Evolutionary conservation across 2,797 vertebrate genomes (phyloP), one percentile per base, ranked within the genome.

Genomic region (Echeneis naucrates): DNA sequence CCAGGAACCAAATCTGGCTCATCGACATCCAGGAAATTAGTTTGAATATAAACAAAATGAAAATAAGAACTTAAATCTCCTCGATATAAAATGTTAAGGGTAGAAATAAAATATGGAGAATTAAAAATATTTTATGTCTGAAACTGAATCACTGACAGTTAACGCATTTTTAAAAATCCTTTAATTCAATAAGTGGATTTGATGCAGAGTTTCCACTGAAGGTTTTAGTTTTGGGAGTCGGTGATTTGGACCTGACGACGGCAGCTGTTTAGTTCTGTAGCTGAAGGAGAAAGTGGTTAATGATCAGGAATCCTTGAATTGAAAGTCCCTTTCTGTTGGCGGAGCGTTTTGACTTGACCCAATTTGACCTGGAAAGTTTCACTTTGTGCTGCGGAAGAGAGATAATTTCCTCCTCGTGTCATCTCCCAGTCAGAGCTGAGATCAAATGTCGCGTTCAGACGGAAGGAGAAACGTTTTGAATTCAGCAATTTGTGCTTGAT

Each of bases 341-440:
- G 0, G 33, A 38, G 19, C 19, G 37, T 35, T 69, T 53, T 2
- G 47, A 47, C 50, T 33, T 45, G 77, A 81, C 79, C 79, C 17
- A n/a, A n/a, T 16, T 21, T 1, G 75, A 71, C 85, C 75, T 4
- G 74, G 76, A 71, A 80, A 69, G 63, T 64, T 84, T 79, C 75
- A 79, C 71, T 83, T 75, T 73, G 65, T 5, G 4, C 67, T 2
- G 48, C 26, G 0, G 21, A 10, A 50, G 26, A 21, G 32, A 45
- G 11, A 11, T 73, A 26, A 21, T 21, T 0, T 26, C 65, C 58
- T 37, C 1, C 56, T 52, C 11, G 5, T 77, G 72, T 70, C 76
- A 33, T 13, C 53, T 48, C 0, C 44, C 16, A 2, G 27, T 63
- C n/a, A 57, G 35, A 63, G 65, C 5, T 24, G 48, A n/a, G 51